Percentiles rank a stretch among this genome's conserved stretches.
phyloP scores from a whole-genome alignment of 1,140 invertebrate genomes.

The Pogonomyrmex barbatus region DNA sequence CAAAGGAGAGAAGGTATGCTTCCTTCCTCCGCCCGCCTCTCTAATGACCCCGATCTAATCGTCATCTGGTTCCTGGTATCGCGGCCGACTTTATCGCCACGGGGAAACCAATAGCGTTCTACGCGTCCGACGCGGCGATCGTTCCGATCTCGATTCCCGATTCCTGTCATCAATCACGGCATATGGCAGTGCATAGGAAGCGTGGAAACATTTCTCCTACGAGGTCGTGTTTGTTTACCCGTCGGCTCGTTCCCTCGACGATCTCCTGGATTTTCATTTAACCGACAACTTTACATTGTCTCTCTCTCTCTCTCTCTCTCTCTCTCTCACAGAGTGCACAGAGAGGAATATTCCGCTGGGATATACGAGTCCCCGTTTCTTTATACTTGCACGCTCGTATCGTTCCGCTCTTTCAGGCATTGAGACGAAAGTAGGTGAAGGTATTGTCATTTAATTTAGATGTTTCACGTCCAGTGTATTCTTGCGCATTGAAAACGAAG shows the following conservation, averaged over 20 bases:
- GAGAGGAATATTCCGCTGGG: no score
- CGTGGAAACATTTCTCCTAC: no score
- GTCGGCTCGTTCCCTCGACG: background rate
- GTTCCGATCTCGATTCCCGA: background rate
- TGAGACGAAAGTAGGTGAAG: background rate
- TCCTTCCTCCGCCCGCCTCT: background rate
- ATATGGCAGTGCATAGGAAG: background rate
- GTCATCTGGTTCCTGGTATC: background rate
- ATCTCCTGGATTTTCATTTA: background rate
- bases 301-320: no score
- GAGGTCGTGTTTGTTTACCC: slow-evolving; percentile 4
- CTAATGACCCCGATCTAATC: slow-evolving; percentile 40
- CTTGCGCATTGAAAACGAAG: no score
- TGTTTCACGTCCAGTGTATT: no score
- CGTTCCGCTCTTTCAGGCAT: background rate
- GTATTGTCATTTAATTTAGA: background rate
- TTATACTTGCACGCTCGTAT: no score
- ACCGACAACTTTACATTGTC: background rate
- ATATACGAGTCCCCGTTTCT: no score
- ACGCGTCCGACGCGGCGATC: background rate
- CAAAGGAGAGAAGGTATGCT: slow-evolving; percentile 17
- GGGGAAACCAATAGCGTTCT: background rate
- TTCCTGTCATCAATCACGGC: background rate
- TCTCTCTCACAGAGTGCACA: no score
- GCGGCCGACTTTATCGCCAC: background rate